Base-by-base conservation (phyloP, 2,888 invertebrate genomes). In the Abrostola triplasia region DNA sequence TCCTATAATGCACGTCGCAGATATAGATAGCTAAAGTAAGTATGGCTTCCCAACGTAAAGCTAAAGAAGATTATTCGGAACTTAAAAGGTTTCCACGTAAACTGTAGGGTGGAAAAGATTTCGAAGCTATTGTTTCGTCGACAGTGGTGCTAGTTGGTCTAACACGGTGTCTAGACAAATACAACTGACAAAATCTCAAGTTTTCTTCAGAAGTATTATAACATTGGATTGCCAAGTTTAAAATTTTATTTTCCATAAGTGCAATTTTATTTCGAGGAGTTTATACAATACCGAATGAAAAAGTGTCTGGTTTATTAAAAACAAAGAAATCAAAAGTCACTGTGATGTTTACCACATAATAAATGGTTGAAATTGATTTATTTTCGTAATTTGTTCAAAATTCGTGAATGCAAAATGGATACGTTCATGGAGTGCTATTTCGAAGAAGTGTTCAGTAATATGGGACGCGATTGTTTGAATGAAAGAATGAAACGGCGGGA, bases 361-460 rank as follows among this genome's bases (percentile, higher is more conserved):
- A 36, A n/a, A 36, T 13, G 36, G 37, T 55, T 49, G 1, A 8
- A n/a, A n/a, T 48, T 38, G 37, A 12, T 10, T 24, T 36, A 36
- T 6, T 12, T 36, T 59, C 48, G 50, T 47, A 13, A 47, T 40
- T 37, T 51, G 10, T 24, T 24, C 9, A 6, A 35, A 70, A 70
- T 12, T 62, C 60, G 62, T 65, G 53, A 10, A 47, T 24, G 24
- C 24, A 38, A 77, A 66, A 98, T 98, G 98, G 97, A 98, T 89
- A 95, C 96, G 72, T 95, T 97, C 78, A 96, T 98, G 90, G 96
- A 97, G 76, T 96, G 96, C 85, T 98, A 97, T 91, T 97, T 97
- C 82, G 97, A 97, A 76, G 95, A 96, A 84, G 95, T 97, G 52
- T 97, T 98, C 84, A 92, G 95, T 76, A 95, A 95, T 78, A 92